Base-by-base conservation (phyloP, 2,888 invertebrate species). In the Linyphia triangularis region DNA sequence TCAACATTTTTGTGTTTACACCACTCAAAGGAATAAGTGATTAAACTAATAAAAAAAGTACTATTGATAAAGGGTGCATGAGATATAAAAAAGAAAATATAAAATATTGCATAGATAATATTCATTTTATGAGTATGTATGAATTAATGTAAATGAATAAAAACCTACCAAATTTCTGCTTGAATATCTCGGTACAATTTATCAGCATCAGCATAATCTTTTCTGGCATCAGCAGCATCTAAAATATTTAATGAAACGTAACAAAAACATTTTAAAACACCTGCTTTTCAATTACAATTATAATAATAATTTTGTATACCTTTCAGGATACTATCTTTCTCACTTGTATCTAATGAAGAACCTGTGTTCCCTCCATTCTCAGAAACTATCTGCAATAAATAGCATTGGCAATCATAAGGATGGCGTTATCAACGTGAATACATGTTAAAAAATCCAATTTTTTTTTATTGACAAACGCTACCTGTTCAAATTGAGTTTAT, bases 171-270 rank as follows among this genome's bases (percentile, higher is more conserved):
- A 30, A 88, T 88, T 78, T 88, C 88, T 16, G 88, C 75, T 33
- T 88, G 82, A 61, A 88, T 88, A 70, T 88, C 88, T 30, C 77
- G 43, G 16, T 51, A 70, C 26, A 88, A 51, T 30, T 88, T 88
- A 51, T 88, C 83, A 33, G 88, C 88, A 77, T 88, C 82, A 16
- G 88, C 88, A 77, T 67, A 88, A 10, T 78, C 77, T 57, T 88
- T 82, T 51, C 88, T 82, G 1, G 88, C 88, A 69, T 75, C 30
- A 40, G 88, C 82, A 70, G 88, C 88, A 77, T 83, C 88, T 88
- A 28, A 9, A 51, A 10, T 13, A 63, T 40, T 30, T 16, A 40
- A 13, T 37, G 13, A 28, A 0, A 22, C 1, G 28, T 26, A 40
- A n/a, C n/a, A 7, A 9, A 70, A 40, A 24, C 9, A 28, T 16